Conservation (phyloP, 37 sponge, comb jelly and placozoan species). For the Geodia barretti region DNA sequence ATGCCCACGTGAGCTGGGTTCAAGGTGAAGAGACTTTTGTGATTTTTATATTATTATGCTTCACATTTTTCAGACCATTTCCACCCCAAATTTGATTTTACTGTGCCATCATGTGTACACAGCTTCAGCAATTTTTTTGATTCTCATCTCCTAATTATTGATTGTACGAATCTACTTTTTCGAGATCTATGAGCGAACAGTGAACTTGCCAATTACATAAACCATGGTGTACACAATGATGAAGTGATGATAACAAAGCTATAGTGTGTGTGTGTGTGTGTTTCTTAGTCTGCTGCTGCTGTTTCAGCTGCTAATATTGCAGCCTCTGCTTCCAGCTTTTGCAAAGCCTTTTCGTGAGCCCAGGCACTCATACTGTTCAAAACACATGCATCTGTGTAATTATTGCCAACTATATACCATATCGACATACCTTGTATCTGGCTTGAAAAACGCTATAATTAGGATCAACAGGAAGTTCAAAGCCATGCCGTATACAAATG, state of each 20-base stretch:
- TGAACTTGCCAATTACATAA: too few relatives aligned
- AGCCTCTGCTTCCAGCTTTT: conserved; percentile 21
- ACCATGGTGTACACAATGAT: too few relatives aligned
- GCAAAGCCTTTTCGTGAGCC: conserved; percentile 50
- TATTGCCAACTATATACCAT: background rate
- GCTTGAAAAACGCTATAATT: conserved; percentile 37
- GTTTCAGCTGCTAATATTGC: conserved; percentile 1
- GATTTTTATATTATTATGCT: too few relatives aligned
- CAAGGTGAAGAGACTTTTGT: background rate
- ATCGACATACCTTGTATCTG: conserved; percentile 61
- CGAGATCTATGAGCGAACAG: too few relatives aligned
- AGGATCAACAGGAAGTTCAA: conserved; percentile 52
- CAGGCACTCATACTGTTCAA: conserved; percentile 38
- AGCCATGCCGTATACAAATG: conserved; percentile 57
- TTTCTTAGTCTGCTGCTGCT: background rate
- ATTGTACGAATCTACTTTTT: too few relatives aligned
- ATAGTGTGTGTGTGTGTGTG: background rate
- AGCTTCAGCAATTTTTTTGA: too few relatives aligned
- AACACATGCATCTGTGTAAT: background rate
- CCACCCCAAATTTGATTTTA: too few relatives aligned
- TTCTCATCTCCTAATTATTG: too few relatives aligned
- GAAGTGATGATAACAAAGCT: background rate
- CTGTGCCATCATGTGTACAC: too few relatives aligned
- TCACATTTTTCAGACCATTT: too few relatives aligned
- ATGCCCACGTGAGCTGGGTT: background rate